phyloP scores from a whole-genome alignment of 2,797 vertebrate species.

The Merluccius polli region DNA sequence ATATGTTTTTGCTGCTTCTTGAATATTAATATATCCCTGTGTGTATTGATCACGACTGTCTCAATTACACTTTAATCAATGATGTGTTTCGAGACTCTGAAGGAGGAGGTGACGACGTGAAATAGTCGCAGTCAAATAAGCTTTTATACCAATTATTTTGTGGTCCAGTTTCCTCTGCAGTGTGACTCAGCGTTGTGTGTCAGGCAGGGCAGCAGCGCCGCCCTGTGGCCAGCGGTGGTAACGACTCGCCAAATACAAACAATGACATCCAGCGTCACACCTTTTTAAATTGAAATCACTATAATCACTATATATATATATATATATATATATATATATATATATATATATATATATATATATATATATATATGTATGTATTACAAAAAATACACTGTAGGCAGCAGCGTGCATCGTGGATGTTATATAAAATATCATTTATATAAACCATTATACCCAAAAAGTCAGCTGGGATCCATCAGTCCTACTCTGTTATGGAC shows the following conservation, averaged over 20 bases:
- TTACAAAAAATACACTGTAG: too few species aligned
- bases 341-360: too few species aligned
- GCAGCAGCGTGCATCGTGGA: not conserved
- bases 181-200: slow-evolving; percentile 63
- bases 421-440: not conserved
- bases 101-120: not conserved
- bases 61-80: not conserved
- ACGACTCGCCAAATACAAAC: not conserved
- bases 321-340: too few species aligned
- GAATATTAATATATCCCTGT: not conserved
- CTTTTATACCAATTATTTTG: not conserved
- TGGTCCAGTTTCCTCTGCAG: slow-evolving; percentile 37
- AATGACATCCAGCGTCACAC: too few species aligned
- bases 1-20: not conserved
- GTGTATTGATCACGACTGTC: not conserved
- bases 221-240: slow-evolving; percentile 23
- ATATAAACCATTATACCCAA: too few species aligned
- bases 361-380: too few species aligned
- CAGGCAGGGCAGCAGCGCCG: slow-evolving; percentile 26
- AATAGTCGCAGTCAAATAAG: not conserved
- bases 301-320: too few species aligned
- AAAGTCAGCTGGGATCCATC: too few species aligned
- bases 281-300: too few species aligned
- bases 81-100: not conserved
- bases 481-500: too few species aligned